Percentiles rank a stretch among this genome's conserved stretches.
phyloP scores from a whole-genome alignment of 2,888 invertebrate genomes.

The Pandemis cinnamomeana region DNA sequence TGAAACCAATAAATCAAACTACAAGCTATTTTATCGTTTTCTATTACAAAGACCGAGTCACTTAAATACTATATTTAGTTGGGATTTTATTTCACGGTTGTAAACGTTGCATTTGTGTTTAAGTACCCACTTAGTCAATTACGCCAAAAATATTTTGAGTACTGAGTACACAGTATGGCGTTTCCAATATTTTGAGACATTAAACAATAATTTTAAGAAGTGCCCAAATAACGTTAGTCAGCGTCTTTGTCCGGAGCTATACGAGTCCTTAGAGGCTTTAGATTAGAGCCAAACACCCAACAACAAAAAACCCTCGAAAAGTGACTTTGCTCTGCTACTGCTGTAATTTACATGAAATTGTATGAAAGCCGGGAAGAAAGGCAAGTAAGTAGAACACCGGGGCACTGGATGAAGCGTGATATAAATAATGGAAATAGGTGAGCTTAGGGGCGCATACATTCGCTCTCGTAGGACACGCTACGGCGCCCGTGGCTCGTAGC shows the following conservation, averaged over 20 bases:
- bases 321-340: not conserved
- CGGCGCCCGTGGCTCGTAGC: constrained; percentile 41
- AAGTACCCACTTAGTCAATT: too few species aligned
- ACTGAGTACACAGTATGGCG: too few species aligned
- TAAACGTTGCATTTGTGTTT: not conserved
- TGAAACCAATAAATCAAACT: constrained; percentile 6
- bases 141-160: too few species aligned
- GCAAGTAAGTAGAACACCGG: constrained; percentile 24
- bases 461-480: constrained; percentile 35
- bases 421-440: constrained; percentile 36
- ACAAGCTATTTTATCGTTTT: not conserved
- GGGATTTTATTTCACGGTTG: not conserved
- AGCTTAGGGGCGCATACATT: constrained; percentile 15
- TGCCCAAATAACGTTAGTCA: not conserved
- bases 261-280: too few species aligned
- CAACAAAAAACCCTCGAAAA: not conserved
- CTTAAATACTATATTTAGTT: not conserved
- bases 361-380: constrained; percentile 12
- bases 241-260: too few species aligned
- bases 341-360: constrained; percentile 20
- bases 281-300: too few species aligned
- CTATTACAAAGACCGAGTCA: not conserved
- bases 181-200: too few species aligned
- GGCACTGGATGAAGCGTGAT: constrained; percentile 24
- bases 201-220: too few species aligned